A percentile compares a stretch with the other conserved stretches of the same genome.
Conservation (phyloP, 2,888 invertebrate genomes). For the Patella pellucida region DNA sequence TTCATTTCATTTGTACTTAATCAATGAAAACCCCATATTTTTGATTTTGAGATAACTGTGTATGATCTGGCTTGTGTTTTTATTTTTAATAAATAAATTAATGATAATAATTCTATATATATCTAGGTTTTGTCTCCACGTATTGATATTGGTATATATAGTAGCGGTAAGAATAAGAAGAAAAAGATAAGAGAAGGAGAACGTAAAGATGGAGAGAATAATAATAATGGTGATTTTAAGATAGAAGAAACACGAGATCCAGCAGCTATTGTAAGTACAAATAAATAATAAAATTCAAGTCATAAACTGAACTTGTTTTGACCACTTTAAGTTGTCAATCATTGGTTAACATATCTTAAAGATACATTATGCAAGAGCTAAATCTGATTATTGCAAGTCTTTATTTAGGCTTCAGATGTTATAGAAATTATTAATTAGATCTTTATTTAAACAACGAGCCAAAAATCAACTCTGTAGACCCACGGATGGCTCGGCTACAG, state of each 20-base stretch:
- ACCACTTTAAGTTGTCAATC: background rate
- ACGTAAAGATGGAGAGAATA: conserved; percentile 52
- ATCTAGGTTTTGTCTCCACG: conserved; percentile 71
- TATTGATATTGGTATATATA: conserved; percentile 69
- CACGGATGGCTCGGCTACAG: too few species aligned
- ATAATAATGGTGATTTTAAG: conserved; percentile 56
- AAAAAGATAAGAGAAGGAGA: conserved; percentile 63
- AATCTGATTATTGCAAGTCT: too few species aligned
- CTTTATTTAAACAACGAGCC: too few species aligned
- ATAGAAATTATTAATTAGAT: too few species aligned
- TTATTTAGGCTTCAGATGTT: too few species aligned
- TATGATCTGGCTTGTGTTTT: background rate
- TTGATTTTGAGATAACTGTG: background rate
- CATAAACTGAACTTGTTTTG: background rate
- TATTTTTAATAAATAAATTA: background rate
- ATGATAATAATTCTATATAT: background rate
- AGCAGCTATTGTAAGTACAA: conserved; percentile 65
- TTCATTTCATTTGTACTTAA: too few species aligned
- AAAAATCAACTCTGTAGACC: too few species aligned
- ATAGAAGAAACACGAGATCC: conserved; percentile 68
- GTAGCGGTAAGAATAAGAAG: conserved; percentile 62
- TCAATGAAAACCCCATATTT: background rate
- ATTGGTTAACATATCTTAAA: background rate
- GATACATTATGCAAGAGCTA: too few species aligned
- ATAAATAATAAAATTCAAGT: too few species aligned